phyloP scores from a whole-genome alignment of 2,113 vertebrate genomes.

The Eptatretus burgeri region DNA sequence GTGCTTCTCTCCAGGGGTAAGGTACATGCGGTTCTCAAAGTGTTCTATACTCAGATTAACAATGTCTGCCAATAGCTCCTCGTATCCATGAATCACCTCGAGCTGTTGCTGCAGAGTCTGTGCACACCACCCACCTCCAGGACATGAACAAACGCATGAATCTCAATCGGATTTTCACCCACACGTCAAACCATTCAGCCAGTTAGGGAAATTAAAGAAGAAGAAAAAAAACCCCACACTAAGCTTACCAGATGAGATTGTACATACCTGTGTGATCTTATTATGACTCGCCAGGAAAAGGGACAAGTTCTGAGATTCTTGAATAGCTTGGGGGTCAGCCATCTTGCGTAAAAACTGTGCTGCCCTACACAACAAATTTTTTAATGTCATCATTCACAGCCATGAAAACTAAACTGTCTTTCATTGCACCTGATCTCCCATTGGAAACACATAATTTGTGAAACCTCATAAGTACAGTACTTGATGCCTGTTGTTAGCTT shows the following conservation, averaged over 20 bases:
- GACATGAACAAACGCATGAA: too few relatives aligned
- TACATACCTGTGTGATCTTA: slow-evolving; percentile 75
- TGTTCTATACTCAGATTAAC: slow-evolving; percentile 85
- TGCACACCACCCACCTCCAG: too few relatives aligned
- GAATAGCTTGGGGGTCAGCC: slow-evolving; percentile 86
- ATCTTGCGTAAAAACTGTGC: slow-evolving; percentile 91
- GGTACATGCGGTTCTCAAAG: slow-evolving; percentile 93
- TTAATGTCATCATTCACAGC: too few relatives aligned
- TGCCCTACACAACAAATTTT: slow-evolving; percentile 19
- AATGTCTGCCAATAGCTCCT: slow-evolving; percentile 83
- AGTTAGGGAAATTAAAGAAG: neutral
- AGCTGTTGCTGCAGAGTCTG: slow-evolving; percentile 88
- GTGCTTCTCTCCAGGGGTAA: slow-evolving; percentile 77
- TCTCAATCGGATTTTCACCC: too few relatives aligned
- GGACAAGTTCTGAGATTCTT: slow-evolving; percentile 90
- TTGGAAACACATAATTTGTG: too few relatives aligned
- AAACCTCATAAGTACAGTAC: too few relatives aligned
- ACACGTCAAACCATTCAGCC: neutral
- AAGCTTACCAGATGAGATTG: neutral
- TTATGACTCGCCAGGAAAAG: slow-evolving; percentile 98
- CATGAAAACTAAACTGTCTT: too few relatives aligned
- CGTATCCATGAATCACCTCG: slow-evolving; percentile 73
- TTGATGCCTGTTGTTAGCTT: too few relatives aligned
- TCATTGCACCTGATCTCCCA: too few relatives aligned
- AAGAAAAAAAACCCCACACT: neutral